A percentile compares a stretch with the other conserved stretches of the same genome.
Conservation (phyloP, 2,888 invertebrate genomes). For the Laothoe populi region DNA sequence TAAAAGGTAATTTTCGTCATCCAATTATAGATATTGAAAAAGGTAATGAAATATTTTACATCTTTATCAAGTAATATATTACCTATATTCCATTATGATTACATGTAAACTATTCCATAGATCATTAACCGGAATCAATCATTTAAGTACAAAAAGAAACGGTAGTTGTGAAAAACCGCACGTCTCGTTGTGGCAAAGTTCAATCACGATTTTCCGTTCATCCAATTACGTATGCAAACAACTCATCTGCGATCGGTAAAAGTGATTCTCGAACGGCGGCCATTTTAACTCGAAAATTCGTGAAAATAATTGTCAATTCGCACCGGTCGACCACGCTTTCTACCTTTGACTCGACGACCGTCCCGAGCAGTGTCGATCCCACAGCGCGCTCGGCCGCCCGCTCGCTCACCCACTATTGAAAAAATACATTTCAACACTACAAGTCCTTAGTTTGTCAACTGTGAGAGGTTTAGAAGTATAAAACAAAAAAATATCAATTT, state of each 20-base stretch:
- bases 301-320: slow-evolving; percentile 67
- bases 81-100: too few relatives aligned
- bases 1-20: too few relatives aligned
- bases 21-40: too few relatives aligned
- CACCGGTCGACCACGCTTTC: slow-evolving; percentile 68
- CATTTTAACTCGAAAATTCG: slow-evolving; percentile 68
- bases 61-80: too few relatives aligned
- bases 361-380: slow-evolving; percentile 59
- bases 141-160: neutral
- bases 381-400: slow-evolving; percentile 59
- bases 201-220: neutral
- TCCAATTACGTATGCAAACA: slow-evolving; percentile 47
- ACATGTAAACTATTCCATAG: neutral
- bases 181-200: slow-evolving; percentile 1
- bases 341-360: slow-evolving; percentile 46
- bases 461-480: slow-evolving; percentile 73
- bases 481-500: slow-evolving; percentile 66
- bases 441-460: slow-evolving; percentile 54
- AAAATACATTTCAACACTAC: slow-evolving; percentile 34
- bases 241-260: slow-evolving; percentile 23
- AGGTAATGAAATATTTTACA: too few relatives aligned
- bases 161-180: slow-evolving; percentile 11
- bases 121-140: neutral
- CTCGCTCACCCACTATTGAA: slow-evolving; percentile 32
- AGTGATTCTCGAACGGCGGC: slow-evolving; percentile 56